A percentile compares a stretch with the other conserved stretches of the same genome.
phyloP scores from a whole-genome alignment of 37 sponge, comb jelly and placozoan genomes.

The Cliona cf. orientalis region DNA sequence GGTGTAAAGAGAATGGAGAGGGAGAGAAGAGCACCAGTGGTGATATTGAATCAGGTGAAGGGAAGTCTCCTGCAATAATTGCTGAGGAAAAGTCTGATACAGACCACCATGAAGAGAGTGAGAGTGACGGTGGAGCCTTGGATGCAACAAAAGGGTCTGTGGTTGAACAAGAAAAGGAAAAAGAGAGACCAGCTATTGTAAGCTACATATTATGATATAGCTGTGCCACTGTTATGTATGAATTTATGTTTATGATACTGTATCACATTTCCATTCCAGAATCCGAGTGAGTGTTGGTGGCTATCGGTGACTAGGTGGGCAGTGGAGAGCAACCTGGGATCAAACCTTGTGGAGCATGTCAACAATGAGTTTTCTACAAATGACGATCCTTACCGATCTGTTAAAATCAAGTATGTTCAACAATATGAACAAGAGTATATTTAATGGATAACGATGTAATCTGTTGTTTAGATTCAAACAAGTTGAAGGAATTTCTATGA shows the following conservation, averaged over 20 bases:
- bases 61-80: no score
- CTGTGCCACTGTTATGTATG: no score
- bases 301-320: background rate
- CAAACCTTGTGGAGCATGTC: background rate
- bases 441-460: no score
- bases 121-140: background rate
- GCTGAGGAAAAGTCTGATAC: no score
- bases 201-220: no score
- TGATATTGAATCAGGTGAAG: no score
- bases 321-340: background rate
- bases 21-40: no score
- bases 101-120: background rate
- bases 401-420: conserved; percentile 5
- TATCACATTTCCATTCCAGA: background rate
- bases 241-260: background rate
- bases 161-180: background rate
- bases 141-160: background rate
- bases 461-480: no score
- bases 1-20: no score
- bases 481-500: no score
- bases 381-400: background rate
- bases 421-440: no score
- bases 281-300: conserved; percentile 10
- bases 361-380: background rate
- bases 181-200: background rate